Conservation (phyloP, 2,888 invertebrate species). For the Mythimna loreyi region DNA sequence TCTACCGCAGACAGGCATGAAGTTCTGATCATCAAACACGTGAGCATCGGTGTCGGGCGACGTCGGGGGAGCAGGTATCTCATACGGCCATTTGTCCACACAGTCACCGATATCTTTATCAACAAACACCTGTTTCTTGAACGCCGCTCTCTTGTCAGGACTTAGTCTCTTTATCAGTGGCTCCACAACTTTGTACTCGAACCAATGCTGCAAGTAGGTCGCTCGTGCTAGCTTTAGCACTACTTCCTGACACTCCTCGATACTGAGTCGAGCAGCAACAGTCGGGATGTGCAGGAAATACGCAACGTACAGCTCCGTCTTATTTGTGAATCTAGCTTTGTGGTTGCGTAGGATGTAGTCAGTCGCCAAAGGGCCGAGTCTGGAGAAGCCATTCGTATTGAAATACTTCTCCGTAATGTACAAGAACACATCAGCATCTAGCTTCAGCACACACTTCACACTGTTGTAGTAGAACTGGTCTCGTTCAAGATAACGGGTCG, state of each 20-base stretch:
- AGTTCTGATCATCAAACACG: slow-evolving; percentile 59
- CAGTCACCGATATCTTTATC: slow-evolving; percentile 69
- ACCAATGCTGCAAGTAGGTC: slow-evolving; percentile 71
- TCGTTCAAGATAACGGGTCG: slow-evolving; percentile 61
- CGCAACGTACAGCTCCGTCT: slow-evolving; percentile 74
- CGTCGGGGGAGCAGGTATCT: slow-evolving; percentile 52
- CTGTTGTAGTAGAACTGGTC: slow-evolving; percentile 66
- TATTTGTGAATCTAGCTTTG: slow-evolving; percentile 71
- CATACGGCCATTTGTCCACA: slow-evolving; percentile 72
- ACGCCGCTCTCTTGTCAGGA: slow-evolving; percentile 63
- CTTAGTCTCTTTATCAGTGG: slow-evolving; percentile 73
- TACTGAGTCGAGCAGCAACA: slow-evolving; percentile 69
- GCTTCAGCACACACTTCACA: slow-evolving; percentile 72
- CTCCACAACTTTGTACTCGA: slow-evolving; percentile 75
- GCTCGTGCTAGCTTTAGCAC: slow-evolving; percentile 73
- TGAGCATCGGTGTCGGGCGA: slow-evolving; percentile 5
- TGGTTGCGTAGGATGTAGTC: slow-evolving; percentile 72
- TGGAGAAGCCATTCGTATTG: slow-evolving; percentile 43
- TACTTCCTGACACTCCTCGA: slow-evolving; percentile 73
- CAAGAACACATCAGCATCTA: slow-evolving; percentile 71
- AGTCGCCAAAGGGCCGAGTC: slow-evolving; percentile 68
- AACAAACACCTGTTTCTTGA: slow-evolving; percentile 76
- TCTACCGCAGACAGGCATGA: not conserved
- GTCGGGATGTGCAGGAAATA: slow-evolving; percentile 73
- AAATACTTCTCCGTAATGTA: slow-evolving; percentile 76